Evolutionary conservation across 2,113 vertebrate species (phyloP), one percentile per base, ranked within the genome.

Genomic region (Centrocercus urophasianus): DNA sequence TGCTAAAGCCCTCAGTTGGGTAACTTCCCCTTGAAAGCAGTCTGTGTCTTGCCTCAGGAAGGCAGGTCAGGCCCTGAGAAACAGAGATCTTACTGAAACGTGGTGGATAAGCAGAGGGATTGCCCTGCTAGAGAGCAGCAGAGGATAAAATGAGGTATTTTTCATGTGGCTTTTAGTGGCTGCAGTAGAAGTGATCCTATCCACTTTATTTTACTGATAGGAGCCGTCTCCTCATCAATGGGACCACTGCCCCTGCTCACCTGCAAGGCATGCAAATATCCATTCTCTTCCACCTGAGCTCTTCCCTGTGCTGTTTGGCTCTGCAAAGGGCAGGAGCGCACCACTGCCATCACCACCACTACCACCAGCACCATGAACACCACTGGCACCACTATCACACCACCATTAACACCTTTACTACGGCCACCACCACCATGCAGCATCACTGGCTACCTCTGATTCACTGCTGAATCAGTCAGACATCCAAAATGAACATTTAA

Each of bases 251-350:
- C 64, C 40, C 59, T 56, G 14, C 27, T 27, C 0, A 1, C 18
- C 38, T 21, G 2, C 1, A 7, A 36, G 24, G 52, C 28, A 10
- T 2, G 10, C 1, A 30, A 27, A 36, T 40, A 40, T 2, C 30
- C 36, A 30, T n/a, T 9, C 3, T 42, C 22, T 52, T 25, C 74
- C 80, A 17, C 10, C 27, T 36, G n/a, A 70, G 34, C 7, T 11
- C 24, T 54, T 74, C 54, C 27, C 66, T 0, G 0, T 0, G 1
- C 13, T 22, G 42, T 11, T 0, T 27, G 7, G 22, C 16, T 8
- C 42, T n/a, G 18, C 12, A 47, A 74, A 77, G 22, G n/a, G 22
- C n/a, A 63, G 17, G 45, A 65, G 18, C 22, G 32, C 22, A 36
- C 2, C 34, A 9, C 3, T 25, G 9, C 4, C 50, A 43, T 25